These are phyloP conservation scores for Abramis brama DNA, from an alignment of 2,113 vertebrate genomes.

Conservation along the genomic window DNA sequence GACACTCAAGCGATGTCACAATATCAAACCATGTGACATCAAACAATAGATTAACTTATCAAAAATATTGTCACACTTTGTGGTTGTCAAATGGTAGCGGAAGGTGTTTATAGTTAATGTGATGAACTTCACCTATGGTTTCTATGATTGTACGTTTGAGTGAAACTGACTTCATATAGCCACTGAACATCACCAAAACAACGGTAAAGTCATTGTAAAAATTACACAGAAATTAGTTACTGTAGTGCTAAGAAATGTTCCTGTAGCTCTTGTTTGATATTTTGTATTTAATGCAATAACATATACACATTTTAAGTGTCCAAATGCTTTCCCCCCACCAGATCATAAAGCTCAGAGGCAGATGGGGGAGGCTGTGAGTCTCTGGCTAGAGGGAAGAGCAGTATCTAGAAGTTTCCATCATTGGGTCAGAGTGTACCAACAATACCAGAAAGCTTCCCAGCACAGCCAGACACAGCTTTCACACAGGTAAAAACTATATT, in stretches of 20 bases:
- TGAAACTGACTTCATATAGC: no score
- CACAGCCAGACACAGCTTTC: slow-evolving; percentile 18
- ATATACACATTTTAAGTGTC: neutral
- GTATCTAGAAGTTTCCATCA: slow-evolving; percentile 35
- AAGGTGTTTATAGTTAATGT: no score
- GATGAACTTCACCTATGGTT: no score
- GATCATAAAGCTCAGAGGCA: slow-evolving; percentile 37
- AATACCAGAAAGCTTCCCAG: neutral
- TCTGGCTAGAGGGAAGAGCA: slow-evolving; percentile 46
- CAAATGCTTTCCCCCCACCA: neutral
- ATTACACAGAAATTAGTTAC: neutral
- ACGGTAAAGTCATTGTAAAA: no score
- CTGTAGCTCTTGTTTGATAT: no score
- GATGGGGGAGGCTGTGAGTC: slow-evolving; percentile 48
- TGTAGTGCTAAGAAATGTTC: no score
- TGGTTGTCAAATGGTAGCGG: no score
- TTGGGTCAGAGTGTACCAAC: slow-evolving; percentile 41
- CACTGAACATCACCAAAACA: no score
- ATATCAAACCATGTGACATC: neutral
- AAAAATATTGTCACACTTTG: no score
- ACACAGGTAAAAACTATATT: slow-evolving; percentile 27
- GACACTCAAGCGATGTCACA: neutral
- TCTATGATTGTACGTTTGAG: no score
- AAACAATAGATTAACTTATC: no score
- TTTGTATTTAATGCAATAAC: neutral